phyloP scores from a whole-genome alignment of 2,113 vertebrate species.

The Mastomys natalensis region DNA sequence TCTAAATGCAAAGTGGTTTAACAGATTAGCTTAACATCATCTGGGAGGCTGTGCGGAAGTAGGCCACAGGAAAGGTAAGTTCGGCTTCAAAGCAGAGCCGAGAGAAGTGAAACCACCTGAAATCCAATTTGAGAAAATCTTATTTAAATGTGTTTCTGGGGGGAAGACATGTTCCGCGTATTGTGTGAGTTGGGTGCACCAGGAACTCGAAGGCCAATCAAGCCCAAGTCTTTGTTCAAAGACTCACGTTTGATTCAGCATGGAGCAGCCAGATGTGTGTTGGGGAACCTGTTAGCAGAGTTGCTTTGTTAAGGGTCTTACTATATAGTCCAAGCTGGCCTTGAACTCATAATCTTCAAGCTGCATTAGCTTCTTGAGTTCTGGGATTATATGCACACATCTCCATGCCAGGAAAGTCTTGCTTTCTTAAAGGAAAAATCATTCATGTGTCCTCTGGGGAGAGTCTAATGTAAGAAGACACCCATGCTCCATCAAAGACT shows the following conservation, averaged over 20 bases:
- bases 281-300: neutral
- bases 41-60: slow-evolving; percentile 39
- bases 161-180: neutral
- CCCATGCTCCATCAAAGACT: neutral
- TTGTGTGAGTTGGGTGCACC: slow-evolving; percentile 47
- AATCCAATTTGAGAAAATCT: slow-evolving; percentile 69
- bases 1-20: slow-evolving; percentile 67
- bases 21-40: slow-evolving; percentile 58
- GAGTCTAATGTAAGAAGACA: neutral
- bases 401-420: neutral
- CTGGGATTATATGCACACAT: neutral
- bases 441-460: neutral
- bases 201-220: neutral
- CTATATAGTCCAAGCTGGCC: neutral
- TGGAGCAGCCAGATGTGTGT: neutral
- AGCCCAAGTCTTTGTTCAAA: neutral
- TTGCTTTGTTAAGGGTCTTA: neutral
- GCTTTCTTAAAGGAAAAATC: neutral
- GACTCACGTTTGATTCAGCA: neutral
- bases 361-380: neutral
- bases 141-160: slow-evolving; percentile 64
- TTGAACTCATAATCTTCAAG: neutral
- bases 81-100: slow-evolving; percentile 39
- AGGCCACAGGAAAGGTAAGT: slow-evolving; percentile 58
- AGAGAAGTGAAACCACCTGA: slow-evolving; percentile 71